Evolutionary conservation across 1,140 invertebrate species (phyloP).

Genomic region (Riptortus pedestris): DNA sequence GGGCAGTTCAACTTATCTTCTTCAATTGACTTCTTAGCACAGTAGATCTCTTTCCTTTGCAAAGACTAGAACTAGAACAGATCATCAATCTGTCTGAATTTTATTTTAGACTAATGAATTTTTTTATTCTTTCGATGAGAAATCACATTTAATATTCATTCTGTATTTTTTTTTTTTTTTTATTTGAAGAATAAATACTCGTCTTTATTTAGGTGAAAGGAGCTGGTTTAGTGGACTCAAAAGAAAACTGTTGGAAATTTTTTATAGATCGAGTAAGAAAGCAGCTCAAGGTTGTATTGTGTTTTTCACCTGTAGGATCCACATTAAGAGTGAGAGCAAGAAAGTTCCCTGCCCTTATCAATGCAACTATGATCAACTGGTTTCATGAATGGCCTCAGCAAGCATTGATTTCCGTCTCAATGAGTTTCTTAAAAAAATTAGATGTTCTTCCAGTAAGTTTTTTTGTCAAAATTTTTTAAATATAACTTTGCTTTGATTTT

Average conservation of each 20-base stretch:
- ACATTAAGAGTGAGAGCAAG: conserved; percentile 79
- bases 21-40: too few relatives aligned
- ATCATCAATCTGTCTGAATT: too few relatives aligned
- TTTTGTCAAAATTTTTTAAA: conserved; percentile 15
- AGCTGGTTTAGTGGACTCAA: conserved; percentile 71
- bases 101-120: too few relatives aligned
- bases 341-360: conserved; percentile 91
- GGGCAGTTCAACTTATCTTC: too few relatives aligned
- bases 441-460: conserved; percentile 58
- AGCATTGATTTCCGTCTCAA: conserved; percentile 83
- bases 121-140: too few relatives aligned
- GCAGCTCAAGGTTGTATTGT: conserved; percentile 82
- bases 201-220: conserved; percentile 55
- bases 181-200: background rate
- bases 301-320: conserved; percentile 88
- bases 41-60: too few relatives aligned
- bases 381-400: conserved; percentile 98
- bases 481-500: background rate
- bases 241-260: conserved; percentile 96
- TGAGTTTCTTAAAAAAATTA: conserved; percentile 74
- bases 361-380: conserved; percentile 92
- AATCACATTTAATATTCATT: background rate
- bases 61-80: too few relatives aligned
- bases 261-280: conserved; percentile 89
- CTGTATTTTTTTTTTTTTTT: background rate